Base-by-base conservation (phyloP, 2,888 invertebrate species). In the Reticulitermes lucifugus region DNA sequence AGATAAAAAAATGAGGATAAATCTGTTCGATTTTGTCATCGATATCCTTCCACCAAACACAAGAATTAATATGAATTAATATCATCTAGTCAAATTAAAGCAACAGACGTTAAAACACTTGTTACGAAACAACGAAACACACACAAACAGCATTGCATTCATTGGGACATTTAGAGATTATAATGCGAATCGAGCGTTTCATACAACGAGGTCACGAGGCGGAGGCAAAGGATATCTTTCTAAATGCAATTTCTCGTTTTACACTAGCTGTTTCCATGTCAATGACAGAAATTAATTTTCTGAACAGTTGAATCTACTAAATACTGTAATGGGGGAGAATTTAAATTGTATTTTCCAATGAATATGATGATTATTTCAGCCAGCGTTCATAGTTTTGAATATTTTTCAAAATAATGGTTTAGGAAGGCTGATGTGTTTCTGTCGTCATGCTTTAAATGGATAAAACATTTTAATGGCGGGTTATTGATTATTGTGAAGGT, bases 81-180 rank as follows among this genome's bases (percentile, higher is more conserved):
- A 60, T 21, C 60, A 60, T 6, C 18, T 43, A 43, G 43, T 41
- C 22, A 7, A 9, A 43, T n/a, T 21, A 77, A 43, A 43, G 0
- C 77, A 43, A 65, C 9, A 65, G 5, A 25, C 55, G 18, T 55
- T 55, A 65, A 10, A 25, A 65, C 25, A n/a, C 65, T 14, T 41
- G 77, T 46, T 41, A 77, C 46, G 6, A 46, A 18, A 75, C 43
- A 75, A 14, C 43, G 35, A 41, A 75, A 46, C 75, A 75, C 75
- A 75, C 75, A 35, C 35, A 35, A 2, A 75, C 75, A 75, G 35
- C 35, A 75, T 14, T 75, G 41, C 77, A 77, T 46, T 46, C 77
- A 77, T n/a, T 35, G 51, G 65, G 73, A 41, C 46, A 46, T 46
- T 77, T 77, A 77, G 46, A 22, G 73, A 73, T 73, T 73, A 73